Evolutionary conservation across 1,140 invertebrate species (phyloP).

Genomic region (Bombus consobrinus): DNA sequence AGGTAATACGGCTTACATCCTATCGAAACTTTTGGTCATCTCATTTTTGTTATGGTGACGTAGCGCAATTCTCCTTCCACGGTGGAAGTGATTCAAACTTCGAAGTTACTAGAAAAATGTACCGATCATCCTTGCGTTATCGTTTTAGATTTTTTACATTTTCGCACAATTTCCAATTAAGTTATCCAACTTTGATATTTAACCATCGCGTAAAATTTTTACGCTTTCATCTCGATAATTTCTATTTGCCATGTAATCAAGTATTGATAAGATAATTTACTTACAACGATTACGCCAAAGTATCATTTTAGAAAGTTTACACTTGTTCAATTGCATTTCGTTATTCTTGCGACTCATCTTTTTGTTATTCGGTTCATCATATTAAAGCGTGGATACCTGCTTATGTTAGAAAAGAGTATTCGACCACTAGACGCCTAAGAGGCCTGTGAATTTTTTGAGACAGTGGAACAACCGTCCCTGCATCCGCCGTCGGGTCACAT

Average conservation of each 20-base stretch:
- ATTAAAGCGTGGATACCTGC: neutral
- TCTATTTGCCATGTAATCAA: slow-evolving; percentile 8
- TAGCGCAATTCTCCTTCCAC: too few species aligned
- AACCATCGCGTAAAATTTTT: neutral
- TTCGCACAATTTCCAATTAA: neutral
- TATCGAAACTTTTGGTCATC: neutral
- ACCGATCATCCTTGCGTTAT: neutral
- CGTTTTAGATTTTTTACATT: neutral
- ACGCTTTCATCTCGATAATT: neutral
- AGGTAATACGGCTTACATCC: neutral
- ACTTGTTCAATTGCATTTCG: neutral
- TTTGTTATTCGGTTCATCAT: neutral
- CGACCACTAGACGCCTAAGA: neutral
- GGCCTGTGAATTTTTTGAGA: slow-evolving; percentile 11
- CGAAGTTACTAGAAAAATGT: neutral
- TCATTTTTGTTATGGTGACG: neutral
- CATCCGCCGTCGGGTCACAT: slow-evolving; percentile 1
- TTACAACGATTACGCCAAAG: neutral
- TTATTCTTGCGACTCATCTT: too few species aligned
- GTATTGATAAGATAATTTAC: slow-evolving; percentile 13
- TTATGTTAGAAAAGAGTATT: neutral
- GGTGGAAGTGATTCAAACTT: neutral
- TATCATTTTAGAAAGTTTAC: slow-evolving; percentile 27
- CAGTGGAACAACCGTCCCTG: neutral
- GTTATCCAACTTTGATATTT: neutral